Evolutionary conservation across 2,888 invertebrate species (phyloP), one percentile per base, ranked within the genome.

Genomic region (Alsophila aescularia): DNA sequence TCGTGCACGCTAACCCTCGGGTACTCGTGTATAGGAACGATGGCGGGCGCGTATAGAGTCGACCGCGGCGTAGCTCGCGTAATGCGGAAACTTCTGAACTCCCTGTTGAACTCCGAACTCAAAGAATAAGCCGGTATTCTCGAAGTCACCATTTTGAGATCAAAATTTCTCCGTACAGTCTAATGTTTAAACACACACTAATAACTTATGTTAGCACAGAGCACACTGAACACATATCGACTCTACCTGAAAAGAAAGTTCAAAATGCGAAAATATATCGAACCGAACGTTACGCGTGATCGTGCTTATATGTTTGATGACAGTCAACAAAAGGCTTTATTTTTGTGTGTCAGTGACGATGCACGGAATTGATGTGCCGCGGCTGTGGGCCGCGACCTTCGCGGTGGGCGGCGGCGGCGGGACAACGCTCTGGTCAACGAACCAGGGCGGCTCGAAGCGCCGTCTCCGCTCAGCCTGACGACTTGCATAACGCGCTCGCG

Each of bases 131-230:
- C 93, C 64, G 93, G 93, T 88, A 93, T 93, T 80, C 93, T 92
- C 81, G 93, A 93, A 79, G 93, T 93, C 83, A 93, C 93, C 93
- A 93, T 93, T 87, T 87, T 91, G 91, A 91, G 90, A 90, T 89
- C 90, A 85, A 89, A 85, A 81, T 85, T 89, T 90, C 81, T 84
- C 85, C 81, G 80, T 83, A 72, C 55, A 74, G 68, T 75, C 57
- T 69, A 68, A 67, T 66, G 53, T 63, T 70, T 66, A 58, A 62
- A 69, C 73, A 71, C 68, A 76, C 83, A 84, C 85, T 75, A 72
- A 71, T 78, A 81, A 81, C 70, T 76, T 79, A 78, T 82, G 77
- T 81, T 79, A 81, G 77, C 84, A 90, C 85, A 76, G 78, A 83
- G 82, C 83, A 82, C 90, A 86, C 82, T 84, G 83, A 83, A 81